A percentile compares a stretch with the other conserved stretches of the same genome.
These are phyloP conservation scores for Camptogramma bilineatum DNA, from an alignment of 2,888 invertebrate genomes.

Conservation along the genomic window DNA sequence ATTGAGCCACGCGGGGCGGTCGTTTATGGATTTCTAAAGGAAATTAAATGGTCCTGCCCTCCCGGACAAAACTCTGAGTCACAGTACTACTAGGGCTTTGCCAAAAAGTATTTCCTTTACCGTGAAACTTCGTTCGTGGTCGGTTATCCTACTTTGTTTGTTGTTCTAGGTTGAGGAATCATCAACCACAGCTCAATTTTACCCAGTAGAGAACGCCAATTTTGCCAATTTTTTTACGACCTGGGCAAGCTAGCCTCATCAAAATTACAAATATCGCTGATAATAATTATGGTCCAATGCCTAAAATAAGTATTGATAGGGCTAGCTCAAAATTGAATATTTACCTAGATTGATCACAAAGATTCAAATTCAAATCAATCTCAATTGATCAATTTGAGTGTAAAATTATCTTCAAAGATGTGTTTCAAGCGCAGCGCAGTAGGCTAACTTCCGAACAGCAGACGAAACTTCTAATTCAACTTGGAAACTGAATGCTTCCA, in stretches of 20 bases:
- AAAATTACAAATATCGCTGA: too few species aligned
- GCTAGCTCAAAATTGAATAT: too few species aligned
- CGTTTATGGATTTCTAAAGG: conserved; percentile 26
- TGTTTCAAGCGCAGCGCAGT: not conserved
- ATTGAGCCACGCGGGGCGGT: conserved; percentile 3
- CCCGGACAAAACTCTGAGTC: not conserved
- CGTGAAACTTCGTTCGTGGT: not conserved
- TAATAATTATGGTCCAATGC: too few species aligned
- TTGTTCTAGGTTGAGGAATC: not conserved
- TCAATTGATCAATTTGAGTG: too few species aligned
- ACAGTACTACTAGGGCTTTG: not conserved
- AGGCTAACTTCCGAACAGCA: not conserved
- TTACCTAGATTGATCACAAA: too few species aligned
- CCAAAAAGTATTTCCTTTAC: not conserved
- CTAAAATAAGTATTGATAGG: too few species aligned
- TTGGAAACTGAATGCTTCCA: conserved; percentile 5
- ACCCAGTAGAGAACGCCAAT: not conserved
- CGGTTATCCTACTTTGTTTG: not conserved
- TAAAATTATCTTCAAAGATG: not conserved
- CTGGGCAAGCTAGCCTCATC: not conserved
- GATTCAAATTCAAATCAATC: too few species aligned
- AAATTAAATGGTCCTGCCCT: conserved; percentile 21
- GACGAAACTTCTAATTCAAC: conserved; percentile 11
- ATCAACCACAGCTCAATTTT: not conserved
- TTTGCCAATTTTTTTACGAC: not conserved